These are phyloP conservation scores for Scaptomyza flava DNA, from an alignment of 2,888 invertebrate species.

Conservation along the genomic window DNA sequence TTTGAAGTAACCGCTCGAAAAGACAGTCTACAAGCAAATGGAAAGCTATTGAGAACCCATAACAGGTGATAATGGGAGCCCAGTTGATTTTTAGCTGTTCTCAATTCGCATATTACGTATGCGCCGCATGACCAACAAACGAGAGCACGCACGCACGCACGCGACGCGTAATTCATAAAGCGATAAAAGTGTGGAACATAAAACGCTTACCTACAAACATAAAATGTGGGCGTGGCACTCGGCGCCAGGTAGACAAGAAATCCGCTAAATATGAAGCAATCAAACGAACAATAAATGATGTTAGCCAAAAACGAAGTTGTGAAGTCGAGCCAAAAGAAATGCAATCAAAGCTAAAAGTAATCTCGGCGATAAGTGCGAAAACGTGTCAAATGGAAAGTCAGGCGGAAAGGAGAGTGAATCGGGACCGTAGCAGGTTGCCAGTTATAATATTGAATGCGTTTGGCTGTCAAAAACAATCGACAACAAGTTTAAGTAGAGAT, in stretches of 20 bases:
- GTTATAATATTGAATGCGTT: slow-evolving; percentile 38
- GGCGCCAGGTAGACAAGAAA: slow-evolving; percentile 31
- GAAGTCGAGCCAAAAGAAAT: slow-evolving; percentile 42
- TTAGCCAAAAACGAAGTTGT: slow-evolving; percentile 27
- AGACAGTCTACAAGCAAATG: slow-evolving; percentile 34
- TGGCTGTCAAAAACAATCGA: slow-evolving; percentile 60
- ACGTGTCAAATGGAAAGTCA: slow-evolving; percentile 67
- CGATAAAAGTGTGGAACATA: slow-evolving; percentile 69
- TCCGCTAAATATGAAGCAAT: slow-evolving; percentile 72
- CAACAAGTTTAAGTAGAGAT: slow-evolving; percentile 45
- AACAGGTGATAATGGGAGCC: slow-evolving; percentile 44
- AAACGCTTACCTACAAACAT: slow-evolving; percentile 63
- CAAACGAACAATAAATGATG: slow-evolving; percentile 71
- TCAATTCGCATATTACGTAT: slow-evolving; percentile 61
- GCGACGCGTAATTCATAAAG: slow-evolving; percentile 70
- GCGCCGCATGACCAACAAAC: slow-evolving; percentile 53
- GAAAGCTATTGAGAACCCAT: slow-evolving; percentile 58
- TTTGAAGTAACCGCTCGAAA: slow-evolving; percentile 46
- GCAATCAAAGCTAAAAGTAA: slow-evolving; percentile 79
- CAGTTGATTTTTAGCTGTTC: not conserved
- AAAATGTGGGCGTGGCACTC: slow-evolving; percentile 41
- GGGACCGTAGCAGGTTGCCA: slow-evolving; percentile 18
- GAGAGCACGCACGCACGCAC: slow-evolving; percentile 52
- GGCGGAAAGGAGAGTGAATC: not conserved
- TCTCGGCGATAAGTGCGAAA: slow-evolving; percentile 78